Base-by-base conservation (phyloP, 1,140 invertebrate genomes). In the Drosophila watanabei region DNA sequence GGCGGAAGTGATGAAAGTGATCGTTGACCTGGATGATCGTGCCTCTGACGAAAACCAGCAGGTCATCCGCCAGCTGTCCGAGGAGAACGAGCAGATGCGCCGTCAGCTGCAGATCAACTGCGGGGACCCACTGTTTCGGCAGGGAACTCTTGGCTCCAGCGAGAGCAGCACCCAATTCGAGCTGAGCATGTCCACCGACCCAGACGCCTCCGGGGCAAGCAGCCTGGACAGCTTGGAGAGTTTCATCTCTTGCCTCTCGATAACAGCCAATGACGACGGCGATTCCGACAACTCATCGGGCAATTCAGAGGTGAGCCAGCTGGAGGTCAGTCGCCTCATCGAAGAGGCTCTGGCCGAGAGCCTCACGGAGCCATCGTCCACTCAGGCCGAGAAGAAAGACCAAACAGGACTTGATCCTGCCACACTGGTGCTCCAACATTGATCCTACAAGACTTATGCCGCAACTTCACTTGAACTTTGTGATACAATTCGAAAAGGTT, bases 31-130 rank as follows among this genome's bases (percentile, higher is more conserved):
- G 35, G 79, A 70, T 8, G 86, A 84, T n/a, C 43, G 45, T 8
- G 20, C 46, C 24, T 75, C 69, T 39, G 39, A 54, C 0, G 61
- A 71, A 6, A 80, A 81, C 32, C 79, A 80, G 16, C 37, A 37
- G 9, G 41, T 70, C 0, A 89, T 89, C 0, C 16, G 52, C 1
- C 52, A 72, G 16, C 71, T 89, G n/a, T 4, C 18, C 14, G 43
- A 13, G 10, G 85, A 90, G 51, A 89, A 89, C 14, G 68, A 76
- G 9, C 18, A 68, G 49, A 52, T 89, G 61, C 86, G 86, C 0
- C 71, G 64, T 10, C 61, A 86, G 45, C 43, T 89, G 33, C 84
- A 88, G 45, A 84, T 88, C 10, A 75, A 69, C 41, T 20, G 5
- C 10, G 28, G 16, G 1, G 59, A 45, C 6, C 24, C 39, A 28